These are phyloP conservation scores for Dendropsophus ebraccatus DNA, from an alignment of 2,113 vertebrate species.

Conservation along the genomic window DNA sequence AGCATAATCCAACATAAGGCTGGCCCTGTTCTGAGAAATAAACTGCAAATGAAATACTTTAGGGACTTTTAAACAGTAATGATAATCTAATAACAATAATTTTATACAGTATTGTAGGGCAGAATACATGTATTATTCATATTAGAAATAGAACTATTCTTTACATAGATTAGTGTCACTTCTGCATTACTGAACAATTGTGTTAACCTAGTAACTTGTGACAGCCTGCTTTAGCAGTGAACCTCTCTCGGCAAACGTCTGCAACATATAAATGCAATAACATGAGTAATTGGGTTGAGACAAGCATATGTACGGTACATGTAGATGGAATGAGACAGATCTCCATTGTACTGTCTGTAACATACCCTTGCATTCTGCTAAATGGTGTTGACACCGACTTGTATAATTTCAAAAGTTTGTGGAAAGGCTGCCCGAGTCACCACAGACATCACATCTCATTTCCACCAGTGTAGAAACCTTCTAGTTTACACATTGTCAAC, in stretches of 20 bases:
- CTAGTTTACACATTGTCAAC: conserved; percentile 41
- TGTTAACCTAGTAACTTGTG: neutral
- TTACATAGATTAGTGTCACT: neutral
- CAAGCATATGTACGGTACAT: neutral
- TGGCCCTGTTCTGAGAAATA: too few relatives aligned
- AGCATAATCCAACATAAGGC: too few relatives aligned
- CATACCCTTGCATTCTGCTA: neutral
- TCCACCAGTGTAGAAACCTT: conserved; percentile 24
- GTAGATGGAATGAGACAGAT: conserved; percentile 17
- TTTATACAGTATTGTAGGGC: neutral
- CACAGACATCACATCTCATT: neutral
- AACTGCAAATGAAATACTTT: neutral
- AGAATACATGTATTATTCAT: neutral
- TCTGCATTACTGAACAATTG: conserved; percentile 2
- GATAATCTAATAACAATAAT: neutral
- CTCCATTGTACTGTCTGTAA: neutral
- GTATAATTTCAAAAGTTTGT: conserved; percentile 33
- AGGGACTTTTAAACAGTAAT: neutral
- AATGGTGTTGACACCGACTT: conserved; percentile 12
- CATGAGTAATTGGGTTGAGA: conserved; percentile 8
- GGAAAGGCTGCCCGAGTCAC: neutral
- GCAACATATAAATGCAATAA: neutral
- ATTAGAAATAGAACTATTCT: neutral
- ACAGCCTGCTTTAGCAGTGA: neutral
- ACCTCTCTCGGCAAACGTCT: neutral